Evolutionary conservation across 2,888 invertebrate species (phyloP).

Genomic region (Aleiodes leptofemur): DNA sequence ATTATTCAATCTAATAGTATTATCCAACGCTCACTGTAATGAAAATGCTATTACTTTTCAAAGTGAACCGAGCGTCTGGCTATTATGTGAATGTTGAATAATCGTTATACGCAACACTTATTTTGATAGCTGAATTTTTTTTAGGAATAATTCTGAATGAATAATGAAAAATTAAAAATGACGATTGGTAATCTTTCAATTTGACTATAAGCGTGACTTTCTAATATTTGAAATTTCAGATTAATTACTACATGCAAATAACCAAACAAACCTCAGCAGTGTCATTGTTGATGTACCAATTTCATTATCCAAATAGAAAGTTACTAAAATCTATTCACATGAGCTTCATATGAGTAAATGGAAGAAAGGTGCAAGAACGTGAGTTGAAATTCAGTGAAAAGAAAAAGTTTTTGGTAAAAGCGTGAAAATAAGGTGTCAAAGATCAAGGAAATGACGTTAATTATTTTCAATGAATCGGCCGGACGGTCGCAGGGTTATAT

Average conservation of each 20-base stretch:
- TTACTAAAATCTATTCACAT: no score
- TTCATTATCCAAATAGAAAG: conserved; percentile 6
- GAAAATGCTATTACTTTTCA: conserved; percentile 24
- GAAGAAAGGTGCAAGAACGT: no score
- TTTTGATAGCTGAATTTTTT: not conserved
- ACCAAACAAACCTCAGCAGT: not conserved
- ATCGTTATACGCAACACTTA: conserved; percentile 6
- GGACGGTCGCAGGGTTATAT: not conserved
- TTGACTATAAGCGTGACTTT: no score
- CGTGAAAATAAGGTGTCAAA: no score
- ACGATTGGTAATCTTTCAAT: not conserved
- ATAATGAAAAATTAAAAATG: conserved; percentile 15
- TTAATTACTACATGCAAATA: no score
- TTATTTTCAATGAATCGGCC: not conserved
- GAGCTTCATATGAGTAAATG: no score
- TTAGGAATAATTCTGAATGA: not conserved
- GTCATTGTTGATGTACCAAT: conserved; percentile 1
- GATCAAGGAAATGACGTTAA: not conserved
- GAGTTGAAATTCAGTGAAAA: no score
- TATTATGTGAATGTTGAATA: conserved; percentile 40
- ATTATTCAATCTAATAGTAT: not conserved
- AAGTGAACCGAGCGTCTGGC: conserved; percentile 37
- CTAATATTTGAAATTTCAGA: no score
- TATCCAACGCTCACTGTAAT: conserved; percentile 13
- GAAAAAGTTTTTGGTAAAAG: no score